phyloP scores from a whole-genome alignment of 2,888 invertebrate species.

The Cancer borealis region DNA sequence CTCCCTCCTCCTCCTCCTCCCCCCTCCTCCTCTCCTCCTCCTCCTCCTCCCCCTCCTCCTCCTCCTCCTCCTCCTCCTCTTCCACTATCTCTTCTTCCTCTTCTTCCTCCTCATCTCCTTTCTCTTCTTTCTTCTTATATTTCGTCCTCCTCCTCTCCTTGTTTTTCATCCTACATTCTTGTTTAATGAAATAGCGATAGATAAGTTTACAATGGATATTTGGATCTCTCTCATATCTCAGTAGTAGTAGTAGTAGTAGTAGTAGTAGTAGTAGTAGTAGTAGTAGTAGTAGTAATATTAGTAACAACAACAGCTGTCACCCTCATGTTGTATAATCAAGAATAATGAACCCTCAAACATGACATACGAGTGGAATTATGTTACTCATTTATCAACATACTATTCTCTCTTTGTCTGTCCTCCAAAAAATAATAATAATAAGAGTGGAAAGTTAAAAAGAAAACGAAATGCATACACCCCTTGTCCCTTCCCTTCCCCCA shows the following conservation, averaged over 20 bases:
- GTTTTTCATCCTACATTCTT: too few relatives aligned
- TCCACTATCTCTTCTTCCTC: too few relatives aligned
- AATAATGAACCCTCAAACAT: background rate
- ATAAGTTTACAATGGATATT: too few relatives aligned
- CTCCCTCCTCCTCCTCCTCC: background rate
- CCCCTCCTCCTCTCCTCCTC: background rate
- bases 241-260: background rate
- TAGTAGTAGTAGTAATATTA: background rate
- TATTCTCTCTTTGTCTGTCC: background rate
- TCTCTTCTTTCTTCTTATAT: too few relatives aligned
- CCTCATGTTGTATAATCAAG: background rate
- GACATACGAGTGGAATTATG: background rate
- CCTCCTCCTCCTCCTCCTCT: background rate
- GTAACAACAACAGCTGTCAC: background rate
- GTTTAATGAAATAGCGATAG: too few relatives aligned
- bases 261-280: conserved; percentile 32
- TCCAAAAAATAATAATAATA: too few relatives aligned
- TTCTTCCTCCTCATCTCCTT: too few relatives aligned
- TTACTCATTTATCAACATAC: background rate
- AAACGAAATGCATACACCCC: too few relatives aligned
- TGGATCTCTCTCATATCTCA: background rate
- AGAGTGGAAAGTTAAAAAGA: too few relatives aligned
- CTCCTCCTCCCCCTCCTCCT: conserved; percentile 36
- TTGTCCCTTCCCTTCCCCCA: background rate
- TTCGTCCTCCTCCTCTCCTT: too few relatives aligned